Base-by-base conservation (phyloP, 2,113 vertebrate genomes). In the Corythoichthys intestinalis region DNA sequence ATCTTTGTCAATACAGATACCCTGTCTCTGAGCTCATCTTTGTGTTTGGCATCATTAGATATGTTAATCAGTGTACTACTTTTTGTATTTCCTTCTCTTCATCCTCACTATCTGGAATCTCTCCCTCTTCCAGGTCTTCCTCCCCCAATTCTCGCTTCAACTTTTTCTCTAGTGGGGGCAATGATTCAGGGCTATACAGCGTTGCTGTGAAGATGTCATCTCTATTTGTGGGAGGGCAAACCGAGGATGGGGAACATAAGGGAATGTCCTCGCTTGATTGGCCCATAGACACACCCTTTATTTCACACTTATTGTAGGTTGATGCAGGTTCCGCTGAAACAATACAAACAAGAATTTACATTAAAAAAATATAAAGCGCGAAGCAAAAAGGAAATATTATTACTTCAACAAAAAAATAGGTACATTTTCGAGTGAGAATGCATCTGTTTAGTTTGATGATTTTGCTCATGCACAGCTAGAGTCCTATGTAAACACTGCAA, bases 101-200 rank as follows among this genome's bases (percentile, higher is more conserved):
- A 14, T 86, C 86, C 56, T 81, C 86, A 54, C 80, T 83, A 61
- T 85, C 85, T 8, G 2, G 6, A 15, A 92, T 62, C 82, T 93
- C 91, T 12, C 91, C 91, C 6, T 93, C 91, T 75, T 92, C 91
- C 20, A 63, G 41, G 5, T 83, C 87, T 4, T 74, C 79, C 0
- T 73, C 35, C 5, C 1, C 65, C 2, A 11, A 15, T 46, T 80
- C 81, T 62, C 53, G 73, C 61, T 82, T 88, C 14, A 75, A 71
- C 52, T 66, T 71, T 79, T 88, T 87, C n/a, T 68, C 11, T 20
- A 44, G 70, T 2, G 79, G 84, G 1, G 79, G 66, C 54, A 70
- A 59, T 8, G 67, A n/a, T 57, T 84, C 75, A 58, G 79, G 56
- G 41, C 49, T 60, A 35, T 28, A 59, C 49, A 65, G 60, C 49